Base-by-base conservation (phyloP, 2,888 invertebrate genomes). In the Tetranychus piercei region DNA sequence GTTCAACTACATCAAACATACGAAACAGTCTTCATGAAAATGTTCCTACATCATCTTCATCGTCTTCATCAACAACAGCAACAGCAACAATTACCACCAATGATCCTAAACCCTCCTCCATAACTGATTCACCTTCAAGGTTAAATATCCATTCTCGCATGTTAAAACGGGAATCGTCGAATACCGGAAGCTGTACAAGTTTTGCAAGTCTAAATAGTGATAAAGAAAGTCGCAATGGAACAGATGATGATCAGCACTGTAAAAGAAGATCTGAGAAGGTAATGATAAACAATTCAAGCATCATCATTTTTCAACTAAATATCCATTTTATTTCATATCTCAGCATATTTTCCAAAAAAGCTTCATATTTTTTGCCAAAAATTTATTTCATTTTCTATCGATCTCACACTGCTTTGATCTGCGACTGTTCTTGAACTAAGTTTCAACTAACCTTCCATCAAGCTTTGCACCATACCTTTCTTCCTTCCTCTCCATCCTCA, bases 161-260 rank as follows among this genome's bases (percentile, higher is more conserved):
- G 44, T 64, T 76, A 23, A 74, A 73, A 72, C 20, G 74, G 67
- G 74, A 76, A 65, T 71, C 73, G 6, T 76, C 76, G 45, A 70
- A 76, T 73, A 67, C 76, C 15, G 74, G 76, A n/a, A 89, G 90
- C 82, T 90, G 89, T 82, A 90, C 90, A 79, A 88, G 79, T 75
- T 67, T 76, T 65, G 72, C 69, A 44, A 77, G 79, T 73, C 22
- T 73, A 65, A 55, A 45, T 65, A 79, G 87, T 78, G 87, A 86
- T 79, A 87, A 86, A 78, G 87, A 87, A 78, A 81, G 81, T 66
- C 74, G 76, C 71, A 76, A 69, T 66, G 65, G 20, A 9, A 76
- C 22, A n/a, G 34, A 44, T 64, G 64, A 55, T 22, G 64, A 66
- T 67, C 69, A 44, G n/a, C 3, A 67, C 20, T 11, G 66, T 18